phyloP scores from a whole-genome alignment of 2,797 vertebrate species.

The Parotocinclus haroldoi region DNA sequence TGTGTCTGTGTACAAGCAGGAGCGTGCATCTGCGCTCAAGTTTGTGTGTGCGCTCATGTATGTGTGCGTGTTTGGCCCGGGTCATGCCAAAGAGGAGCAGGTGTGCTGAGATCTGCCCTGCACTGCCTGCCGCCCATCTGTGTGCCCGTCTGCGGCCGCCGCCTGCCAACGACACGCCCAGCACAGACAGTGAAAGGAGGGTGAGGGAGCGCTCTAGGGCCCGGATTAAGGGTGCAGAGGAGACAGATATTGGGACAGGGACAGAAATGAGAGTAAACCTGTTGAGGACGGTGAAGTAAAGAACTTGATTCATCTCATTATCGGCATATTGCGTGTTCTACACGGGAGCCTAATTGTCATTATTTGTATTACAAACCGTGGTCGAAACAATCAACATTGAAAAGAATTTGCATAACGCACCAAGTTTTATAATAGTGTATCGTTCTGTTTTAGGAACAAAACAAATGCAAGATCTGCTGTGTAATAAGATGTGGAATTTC shows the following conservation, averaged over 20 bases:
- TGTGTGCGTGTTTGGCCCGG: slow-evolving; percentile 45
- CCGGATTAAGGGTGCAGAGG: slow-evolving; percentile 6
- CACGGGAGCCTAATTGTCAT: too few species aligned
- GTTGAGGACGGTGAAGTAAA: slow-evolving; percentile 1
- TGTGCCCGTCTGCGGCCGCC: slow-evolving; percentile 77
- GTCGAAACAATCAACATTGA: too few species aligned
- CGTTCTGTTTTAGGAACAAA: too few species aligned
- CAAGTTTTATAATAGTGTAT: too few species aligned
- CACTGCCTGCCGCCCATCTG: slow-evolving; percentile 79
- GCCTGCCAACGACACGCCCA: slow-evolving; percentile 66
- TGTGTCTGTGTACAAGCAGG: slow-evolving; percentile 41
- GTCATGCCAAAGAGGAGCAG: slow-evolving; percentile 76
- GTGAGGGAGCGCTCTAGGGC: slow-evolving; percentile 7
- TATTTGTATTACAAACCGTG: too few species aligned
- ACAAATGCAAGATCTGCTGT: too few species aligned
- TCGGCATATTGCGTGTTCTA: too few species aligned
- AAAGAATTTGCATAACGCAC: too few species aligned
- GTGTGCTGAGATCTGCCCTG: slow-evolving; percentile 75
- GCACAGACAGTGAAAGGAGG: slow-evolving; percentile 24
- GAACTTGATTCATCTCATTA: too few species aligned
- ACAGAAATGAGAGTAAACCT: slow-evolving; percentile 21
- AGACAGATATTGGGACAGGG: slow-evolving; percentile 4
- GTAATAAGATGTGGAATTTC: too few species aligned
- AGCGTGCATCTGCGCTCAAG: slow-evolving; percentile 34
- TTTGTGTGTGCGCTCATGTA: slow-evolving; percentile 20